Base-by-base conservation (phyloP, 2,797 vertebrate species). In the Rhynchotus rufescens region DNA sequence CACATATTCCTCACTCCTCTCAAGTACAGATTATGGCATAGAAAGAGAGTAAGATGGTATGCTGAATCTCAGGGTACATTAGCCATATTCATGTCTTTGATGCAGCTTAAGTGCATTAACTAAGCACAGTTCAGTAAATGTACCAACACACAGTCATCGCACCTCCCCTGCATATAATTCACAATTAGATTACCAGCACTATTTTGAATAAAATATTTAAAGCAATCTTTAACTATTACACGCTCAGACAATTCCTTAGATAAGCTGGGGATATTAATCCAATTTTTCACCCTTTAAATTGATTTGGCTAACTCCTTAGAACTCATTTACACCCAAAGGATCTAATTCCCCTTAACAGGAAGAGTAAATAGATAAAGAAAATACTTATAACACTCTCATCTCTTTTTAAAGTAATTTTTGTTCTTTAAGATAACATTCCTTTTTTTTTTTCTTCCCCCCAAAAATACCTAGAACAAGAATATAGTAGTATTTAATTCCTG, bases 141-240 rank as follows among this genome's bases (percentile, higher is more conserved):
- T 36, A 90, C 65, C 75, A 80, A 86, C 68, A 78, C 10, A 28
- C 12, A 66, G 22, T 30, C 8, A 38, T 92, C 32, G 61, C 56
- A 44, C n/a, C 91, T 90, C 90, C 21, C 64, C 61, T 76, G 66
- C 51, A 61, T 22, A 60, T 7, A 83, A 61, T 59, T 79, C 40
- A 66, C 52, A 87, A 22, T 40, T 56, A 91, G 93, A 89, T 15
- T 30, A 90, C 17, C 42, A 66, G 25, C 7, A 7, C 11, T 78
- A 76, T 40, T 57, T 80, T 75, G 36, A 71, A 90, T 90, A 90
- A 94, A 93, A 85, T 76, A 96, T 78, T 92, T 80, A 94, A 88
- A 66, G 36, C 28, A 73, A 78, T 56, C 69, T 88, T 36, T 57
- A 23, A 76, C 71, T 73, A 79, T 42, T 17, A 66, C 21, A 80